These are phyloP conservation scores for Emydura subglobosa DNA, from an alignment of 2,113 vertebrate species.

Conservation along the genomic window DNA sequence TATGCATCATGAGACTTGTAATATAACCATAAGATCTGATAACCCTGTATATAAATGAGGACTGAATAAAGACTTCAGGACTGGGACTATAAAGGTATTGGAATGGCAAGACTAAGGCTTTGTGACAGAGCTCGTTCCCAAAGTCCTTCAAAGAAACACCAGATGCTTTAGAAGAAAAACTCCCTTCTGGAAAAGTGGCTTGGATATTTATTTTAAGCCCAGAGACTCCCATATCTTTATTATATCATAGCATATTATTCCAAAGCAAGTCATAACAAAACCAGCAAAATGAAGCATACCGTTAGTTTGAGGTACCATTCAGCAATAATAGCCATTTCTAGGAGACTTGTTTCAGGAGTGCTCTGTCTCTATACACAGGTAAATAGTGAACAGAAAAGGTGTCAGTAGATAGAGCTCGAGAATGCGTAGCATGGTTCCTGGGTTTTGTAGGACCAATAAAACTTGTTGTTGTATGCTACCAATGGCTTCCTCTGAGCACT, in stretches of 20 bases:
- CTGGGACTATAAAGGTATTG: neutral
- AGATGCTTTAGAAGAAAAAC: neutral
- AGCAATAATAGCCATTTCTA: neutral
- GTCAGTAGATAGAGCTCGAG: neutral
- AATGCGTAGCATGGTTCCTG: neutral
- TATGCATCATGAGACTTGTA: neutral
- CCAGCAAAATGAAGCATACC: neutral
- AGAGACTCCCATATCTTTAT: neutral
- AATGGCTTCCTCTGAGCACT: neutral
- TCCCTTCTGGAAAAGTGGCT: neutral
- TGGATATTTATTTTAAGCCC: neutral
- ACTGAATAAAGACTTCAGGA: neutral
- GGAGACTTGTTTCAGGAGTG: neutral
- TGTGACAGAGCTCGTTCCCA: neutral
- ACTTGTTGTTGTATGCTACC: neutral
- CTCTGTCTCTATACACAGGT: neutral
- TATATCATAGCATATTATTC: neutral
- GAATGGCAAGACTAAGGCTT: neutral
- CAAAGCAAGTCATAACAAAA: neutral
- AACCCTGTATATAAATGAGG: neutral
- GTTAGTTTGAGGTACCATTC: neutral
- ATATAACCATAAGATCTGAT: neutral
- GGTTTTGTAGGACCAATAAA: neutral
- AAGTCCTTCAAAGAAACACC: neutral
- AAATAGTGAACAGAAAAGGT: neutral